phyloP scores from a whole-genome alignment of 2,888 invertebrate species.

The Euplexia lucipara region DNA sequence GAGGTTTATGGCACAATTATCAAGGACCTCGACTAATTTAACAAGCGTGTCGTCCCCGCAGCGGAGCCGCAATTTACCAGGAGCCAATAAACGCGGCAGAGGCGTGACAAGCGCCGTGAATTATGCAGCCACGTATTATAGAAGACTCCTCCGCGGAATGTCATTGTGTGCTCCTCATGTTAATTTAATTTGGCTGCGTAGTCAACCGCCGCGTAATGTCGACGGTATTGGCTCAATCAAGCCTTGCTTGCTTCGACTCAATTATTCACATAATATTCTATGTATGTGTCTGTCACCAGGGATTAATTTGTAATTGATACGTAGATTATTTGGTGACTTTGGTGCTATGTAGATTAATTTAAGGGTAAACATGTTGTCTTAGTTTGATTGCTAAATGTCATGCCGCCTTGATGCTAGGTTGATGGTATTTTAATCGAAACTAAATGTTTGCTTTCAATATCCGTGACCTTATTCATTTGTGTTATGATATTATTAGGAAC shows the following conservation, averaged over 20 bases:
- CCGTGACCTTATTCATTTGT: background rate
- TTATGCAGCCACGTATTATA: slow-evolving; percentile 72
- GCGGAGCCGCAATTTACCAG: slow-evolving; percentile 64
- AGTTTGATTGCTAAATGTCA: slow-evolving; percentile 37
- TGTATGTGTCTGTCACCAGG: slow-evolving; percentile 56
- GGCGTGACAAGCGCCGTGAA: slow-evolving; percentile 70
- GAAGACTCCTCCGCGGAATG: slow-evolving; percentile 67
- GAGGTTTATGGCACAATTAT: slow-evolving; percentile 54
- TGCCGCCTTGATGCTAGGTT: background rate
- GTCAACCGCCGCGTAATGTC: slow-evolving; percentile 71
- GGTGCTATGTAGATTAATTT: slow-evolving; percentile 26
- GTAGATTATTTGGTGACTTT: slow-evolving; percentile 61
- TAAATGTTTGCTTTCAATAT: background rate
- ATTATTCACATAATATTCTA: slow-evolving; percentile 74
- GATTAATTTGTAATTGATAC: slow-evolving; percentile 71
- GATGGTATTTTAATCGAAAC: background rate
- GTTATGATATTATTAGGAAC: too few species aligned
- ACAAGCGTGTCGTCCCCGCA: slow-evolving; percentile 52
- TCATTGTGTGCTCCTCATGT: slow-evolving; percentile 78
- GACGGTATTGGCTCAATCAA: slow-evolving; percentile 76
- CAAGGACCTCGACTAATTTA: slow-evolving; percentile 57
- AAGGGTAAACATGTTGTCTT: slow-evolving; percentile 49
- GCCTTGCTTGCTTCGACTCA: slow-evolving; percentile 67
- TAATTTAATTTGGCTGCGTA: slow-evolving; percentile 83
- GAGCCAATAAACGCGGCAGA: slow-evolving; percentile 71